phyloP scores from a whole-genome alignment of 2,888 invertebrate genomes.

The Bugulina stolonifera region DNA sequence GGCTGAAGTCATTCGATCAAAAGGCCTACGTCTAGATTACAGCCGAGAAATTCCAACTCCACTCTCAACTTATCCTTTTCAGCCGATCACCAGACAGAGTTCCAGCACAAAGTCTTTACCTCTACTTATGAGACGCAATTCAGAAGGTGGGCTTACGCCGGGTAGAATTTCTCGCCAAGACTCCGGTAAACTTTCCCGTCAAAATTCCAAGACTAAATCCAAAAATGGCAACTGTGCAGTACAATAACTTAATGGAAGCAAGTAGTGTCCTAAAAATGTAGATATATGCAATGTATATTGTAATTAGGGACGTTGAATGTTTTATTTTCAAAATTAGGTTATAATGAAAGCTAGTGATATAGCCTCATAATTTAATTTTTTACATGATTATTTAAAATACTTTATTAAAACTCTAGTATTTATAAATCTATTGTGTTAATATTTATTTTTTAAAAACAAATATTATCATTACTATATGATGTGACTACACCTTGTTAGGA shows the following conservation, averaged over 20 bases:
- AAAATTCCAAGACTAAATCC: constrained; percentile 22
- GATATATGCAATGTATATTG: no score
- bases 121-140: neutral
- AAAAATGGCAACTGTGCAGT: neutral
- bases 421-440: neutral
- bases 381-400: neutral
- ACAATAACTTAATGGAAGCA: no score
- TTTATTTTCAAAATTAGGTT: neutral
- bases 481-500: no score
- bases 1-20: neutral
- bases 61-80: neutral
- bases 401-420: neutral
- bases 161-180: no score
- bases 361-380: neutral
- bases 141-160: neutral
- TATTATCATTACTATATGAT: no score
- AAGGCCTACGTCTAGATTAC: neutral
- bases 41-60: neutral
- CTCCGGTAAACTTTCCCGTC: constrained; percentile 8
- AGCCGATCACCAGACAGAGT: neutral
- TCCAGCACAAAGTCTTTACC: constrained; percentile 22
- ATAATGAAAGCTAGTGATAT: neutral
- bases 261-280: no score
- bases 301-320: neutral
- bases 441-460: no score